Evolutionary conservation across 2,113 vertebrate genomes (phyloP), one percentile per base, ranked within the genome.

Genomic region (Micronycteris hirsuta): DNA sequence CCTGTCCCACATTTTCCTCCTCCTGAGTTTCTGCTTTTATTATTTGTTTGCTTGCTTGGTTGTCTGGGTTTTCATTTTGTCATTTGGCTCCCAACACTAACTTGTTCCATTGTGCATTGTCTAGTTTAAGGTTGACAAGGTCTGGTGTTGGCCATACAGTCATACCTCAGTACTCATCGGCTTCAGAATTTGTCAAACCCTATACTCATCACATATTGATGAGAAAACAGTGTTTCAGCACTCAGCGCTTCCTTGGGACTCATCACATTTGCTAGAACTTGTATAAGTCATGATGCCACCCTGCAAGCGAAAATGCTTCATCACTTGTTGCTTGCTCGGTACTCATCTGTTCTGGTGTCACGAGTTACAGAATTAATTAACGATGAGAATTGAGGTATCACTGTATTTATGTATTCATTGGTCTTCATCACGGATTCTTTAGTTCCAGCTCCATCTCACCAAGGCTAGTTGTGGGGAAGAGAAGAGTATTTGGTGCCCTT

Each of bases 401-500:
- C 61, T 81, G 7, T 54, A 45, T n/a, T 67, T 73, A 47, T 80
- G 87, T 70, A 28, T 19, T 93, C 43, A 16, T 0, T 15, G 8
- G 15, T 71, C 31, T 74, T 63, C 45, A 70, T 28, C 54, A 7
- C 1, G 1, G 7, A 6, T 80, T 14, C 80, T 71, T 8, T 65
- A 36, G 47, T 45, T 14, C 28, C 28, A 31, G n/a, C 9, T 87
- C 26, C 5, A 24, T 47, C 78, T 78, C 86, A 33, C 7, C 38
- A 17, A 83, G 33, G 52, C 43, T 65, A 38, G 19, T 71, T 67
- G 45, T 7, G 1, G 45, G 45, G 41, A 11, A 73, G 67, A 91
- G n/a, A 80, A 70, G 33, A 41, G 20, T 28, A 14, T 5, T n/a
- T 54, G 28, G 17, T 0, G 0, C 4, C 49, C 24, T 68, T 20